A percentile compares a stretch with the other conserved stretches of the same genome.
Evolutionary conservation across 2,113 vertebrate species (phyloP).

Genomic region (Perca flavescens): DNA sequence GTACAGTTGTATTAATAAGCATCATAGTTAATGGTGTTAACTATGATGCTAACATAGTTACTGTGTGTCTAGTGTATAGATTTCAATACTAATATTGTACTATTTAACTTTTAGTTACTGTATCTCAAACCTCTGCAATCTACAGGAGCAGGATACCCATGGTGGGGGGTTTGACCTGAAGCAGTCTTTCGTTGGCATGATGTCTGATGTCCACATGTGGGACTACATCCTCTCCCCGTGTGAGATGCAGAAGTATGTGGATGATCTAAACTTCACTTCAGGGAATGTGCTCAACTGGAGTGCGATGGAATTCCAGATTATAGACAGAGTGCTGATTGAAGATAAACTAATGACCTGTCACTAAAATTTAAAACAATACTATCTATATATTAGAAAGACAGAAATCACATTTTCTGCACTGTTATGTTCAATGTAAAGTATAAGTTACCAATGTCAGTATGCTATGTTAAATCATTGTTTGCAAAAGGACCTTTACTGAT

Average conservation of each 20-base stretch:
- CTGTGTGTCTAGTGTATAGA: neutral
- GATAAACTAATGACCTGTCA: constrained; percentile 26
- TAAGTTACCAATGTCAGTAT: neutral
- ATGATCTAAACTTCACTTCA: constrained; percentile 56
- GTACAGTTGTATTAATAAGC: constrained; percentile 21
- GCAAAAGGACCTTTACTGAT: no score
- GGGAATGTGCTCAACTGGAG: constrained; percentile 78
- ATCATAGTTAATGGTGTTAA: neutral
- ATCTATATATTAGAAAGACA: neutral
- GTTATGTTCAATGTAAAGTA: neutral
- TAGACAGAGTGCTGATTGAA: constrained; percentile 56
- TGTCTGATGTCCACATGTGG: constrained; percentile 80
- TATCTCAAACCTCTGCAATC: neutral
- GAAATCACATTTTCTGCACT: neutral
- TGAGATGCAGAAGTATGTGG: constrained; percentile 61
- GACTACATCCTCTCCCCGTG: constrained; percentile 68
- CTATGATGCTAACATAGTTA: no score
- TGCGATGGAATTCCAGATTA: constrained; percentile 51
- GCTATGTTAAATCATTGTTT: no score
- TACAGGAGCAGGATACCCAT: constrained; percentile 71
- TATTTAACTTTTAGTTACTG: neutral
- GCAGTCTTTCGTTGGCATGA: constrained; percentile 74
- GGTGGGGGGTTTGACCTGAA: constrained; percentile 59
- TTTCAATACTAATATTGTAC: neutral
- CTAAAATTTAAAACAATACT: constrained; percentile 4